Conservation (phyloP, 2,888 invertebrate species). For the Fragum whitleyi region DNA sequence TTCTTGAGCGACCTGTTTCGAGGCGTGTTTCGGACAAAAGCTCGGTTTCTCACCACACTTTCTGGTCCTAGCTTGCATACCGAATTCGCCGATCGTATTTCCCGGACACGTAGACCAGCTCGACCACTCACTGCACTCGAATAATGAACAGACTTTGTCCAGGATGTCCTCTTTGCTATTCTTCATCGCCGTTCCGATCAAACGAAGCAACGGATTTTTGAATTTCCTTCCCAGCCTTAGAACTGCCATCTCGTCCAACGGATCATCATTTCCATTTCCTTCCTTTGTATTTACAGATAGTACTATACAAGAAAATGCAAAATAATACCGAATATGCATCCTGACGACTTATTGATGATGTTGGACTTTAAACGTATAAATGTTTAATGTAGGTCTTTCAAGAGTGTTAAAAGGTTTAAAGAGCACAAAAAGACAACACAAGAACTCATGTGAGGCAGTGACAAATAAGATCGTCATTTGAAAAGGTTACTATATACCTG, state of each 20-base stretch:
- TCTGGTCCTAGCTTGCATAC: slow-evolving; percentile 1
- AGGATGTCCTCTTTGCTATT: not conserved
- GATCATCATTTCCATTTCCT: too few species aligned
- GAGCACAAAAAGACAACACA: too few species aligned
- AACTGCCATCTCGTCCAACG: not conserved
- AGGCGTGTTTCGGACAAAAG: not conserved
- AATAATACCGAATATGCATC: too few species aligned
- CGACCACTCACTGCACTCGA: not conserved
- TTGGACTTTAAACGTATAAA: too few species aligned
- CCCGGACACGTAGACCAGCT: not conserved
- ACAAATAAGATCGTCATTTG: too few species aligned
- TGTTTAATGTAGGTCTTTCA: too few species aligned
- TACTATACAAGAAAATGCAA: too few species aligned
- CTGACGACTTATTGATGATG: too few species aligned
- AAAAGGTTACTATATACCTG: too few species aligned
- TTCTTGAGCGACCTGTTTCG: not conserved
- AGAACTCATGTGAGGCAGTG: too few species aligned
- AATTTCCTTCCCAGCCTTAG: not conserved
- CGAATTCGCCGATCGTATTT: not conserved
- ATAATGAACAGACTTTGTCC: not conserved
- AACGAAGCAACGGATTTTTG: not conserved
- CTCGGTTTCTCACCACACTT: not conserved
- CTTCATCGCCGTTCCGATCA: slow-evolving; percentile 7
- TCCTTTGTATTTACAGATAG: too few species aligned
- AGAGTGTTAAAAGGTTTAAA: too few species aligned